These are phyloP conservation scores for Eulithis testata DNA, from an alignment of 2,888 invertebrate species.

Conservation along the genomic window DNA sequence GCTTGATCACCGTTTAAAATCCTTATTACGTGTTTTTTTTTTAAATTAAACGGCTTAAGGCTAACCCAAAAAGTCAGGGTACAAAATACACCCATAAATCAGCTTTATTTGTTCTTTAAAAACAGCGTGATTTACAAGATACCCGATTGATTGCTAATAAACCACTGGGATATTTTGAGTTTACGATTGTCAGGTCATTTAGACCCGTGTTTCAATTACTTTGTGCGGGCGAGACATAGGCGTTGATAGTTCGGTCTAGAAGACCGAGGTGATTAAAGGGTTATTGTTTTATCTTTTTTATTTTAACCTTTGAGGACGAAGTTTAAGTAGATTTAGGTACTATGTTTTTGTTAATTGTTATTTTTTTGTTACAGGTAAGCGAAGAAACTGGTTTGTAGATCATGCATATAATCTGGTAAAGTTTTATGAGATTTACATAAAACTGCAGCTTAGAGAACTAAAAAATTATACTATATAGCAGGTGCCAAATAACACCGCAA, in stretches of 20 bases:
- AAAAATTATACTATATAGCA: too few species aligned
- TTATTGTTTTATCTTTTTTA: neutral
- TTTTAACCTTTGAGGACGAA: too few species aligned
- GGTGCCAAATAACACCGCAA: too few species aligned
- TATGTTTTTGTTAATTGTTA: constrained; percentile 10
- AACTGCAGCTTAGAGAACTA: too few species aligned
- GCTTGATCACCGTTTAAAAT: neutral
- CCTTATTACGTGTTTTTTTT: neutral
- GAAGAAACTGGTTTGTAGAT: constrained; percentile 11
- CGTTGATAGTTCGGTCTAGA: constrained; percentile 8
- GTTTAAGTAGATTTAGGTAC: too few species aligned
- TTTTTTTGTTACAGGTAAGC: constrained; percentile 29
- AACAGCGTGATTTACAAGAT: neutral
- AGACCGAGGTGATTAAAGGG: constrained; percentile 6
- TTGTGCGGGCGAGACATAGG: neutral
- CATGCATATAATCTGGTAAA: too few species aligned
- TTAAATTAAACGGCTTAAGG: neutral
- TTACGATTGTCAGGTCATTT: constrained; percentile 20
- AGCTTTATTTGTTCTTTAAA: constrained; percentile 3
- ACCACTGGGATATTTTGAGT: constrained; percentile 16
- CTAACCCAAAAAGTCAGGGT: neutral
- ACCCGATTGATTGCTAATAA: constrained; percentile 23
- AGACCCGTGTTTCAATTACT: constrained; percentile 21
- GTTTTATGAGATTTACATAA: too few species aligned
- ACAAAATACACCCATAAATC: neutral